Conservation (phyloP, 2,888 invertebrate genomes). For the Melikaiella ostensackeni region DNA sequence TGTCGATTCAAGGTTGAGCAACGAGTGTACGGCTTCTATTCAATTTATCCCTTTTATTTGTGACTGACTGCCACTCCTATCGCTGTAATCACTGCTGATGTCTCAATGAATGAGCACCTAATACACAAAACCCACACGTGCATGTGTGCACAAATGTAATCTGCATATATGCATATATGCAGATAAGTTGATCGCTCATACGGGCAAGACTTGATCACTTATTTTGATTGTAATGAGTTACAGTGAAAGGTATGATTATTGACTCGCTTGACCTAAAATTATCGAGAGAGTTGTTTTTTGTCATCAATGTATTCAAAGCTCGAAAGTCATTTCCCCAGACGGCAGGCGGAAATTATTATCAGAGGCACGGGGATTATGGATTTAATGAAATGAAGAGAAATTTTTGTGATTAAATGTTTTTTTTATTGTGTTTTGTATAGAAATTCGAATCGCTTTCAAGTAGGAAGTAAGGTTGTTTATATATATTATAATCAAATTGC, state of each 20-base stretch:
- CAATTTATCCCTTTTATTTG: conserved; percentile 11
- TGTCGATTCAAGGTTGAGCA: conserved; percentile 10
- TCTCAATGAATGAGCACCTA: not conserved
- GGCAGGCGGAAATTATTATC: not conserved
- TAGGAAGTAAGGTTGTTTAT: no score
- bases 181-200: not conserved
- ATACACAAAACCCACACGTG: not conserved
- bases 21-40: not conserved
- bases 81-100: not conserved
- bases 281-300: not conserved
- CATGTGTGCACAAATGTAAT: not conserved
- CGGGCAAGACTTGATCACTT: no score
- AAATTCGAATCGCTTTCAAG: no score
- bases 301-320: not conserved
- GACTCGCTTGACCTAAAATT: not conserved
- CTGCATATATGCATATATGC: conserved; percentile 6
- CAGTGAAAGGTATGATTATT: conserved; percentile 11
- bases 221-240: not conserved
- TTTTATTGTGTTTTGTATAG: no score
- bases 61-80: conserved; percentile 3
- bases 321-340: not conserved
- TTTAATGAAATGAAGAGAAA: no score
- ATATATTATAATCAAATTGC: no score
- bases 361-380: not conserved
- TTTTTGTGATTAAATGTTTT: no score